These are phyloP conservation scores for Daphoenositta chrysoptera DNA, from an alignment of 2,113 vertebrate species.

Conservation along the genomic window DNA sequence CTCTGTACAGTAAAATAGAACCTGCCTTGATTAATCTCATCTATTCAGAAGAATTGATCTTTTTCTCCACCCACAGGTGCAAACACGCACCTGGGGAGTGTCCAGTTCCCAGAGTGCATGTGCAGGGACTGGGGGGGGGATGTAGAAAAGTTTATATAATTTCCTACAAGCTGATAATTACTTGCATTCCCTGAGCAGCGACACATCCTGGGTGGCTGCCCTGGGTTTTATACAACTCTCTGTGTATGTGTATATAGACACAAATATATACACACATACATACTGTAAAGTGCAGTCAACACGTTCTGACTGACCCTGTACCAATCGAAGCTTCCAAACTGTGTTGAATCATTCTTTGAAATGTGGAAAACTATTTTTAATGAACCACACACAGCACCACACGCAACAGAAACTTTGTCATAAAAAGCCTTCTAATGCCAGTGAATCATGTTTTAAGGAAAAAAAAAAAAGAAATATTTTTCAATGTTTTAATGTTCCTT, in stretches of 20 bases:
- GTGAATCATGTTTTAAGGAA: conserved; percentile 29
- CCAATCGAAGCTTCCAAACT: neutral
- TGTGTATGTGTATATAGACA: neutral
- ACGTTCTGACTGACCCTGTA: neutral
- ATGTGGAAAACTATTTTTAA: conserved; percentile 22
- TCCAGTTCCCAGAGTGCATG: conserved; percentile 20
- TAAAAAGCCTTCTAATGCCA: conserved; percentile 40
- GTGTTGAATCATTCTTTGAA: neutral
- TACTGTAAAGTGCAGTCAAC: neutral
- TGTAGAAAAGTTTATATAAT: neutral
- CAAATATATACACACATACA: neutral
- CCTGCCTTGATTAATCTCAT: neutral
- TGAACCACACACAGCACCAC: neutral
- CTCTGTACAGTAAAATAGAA: neutral
- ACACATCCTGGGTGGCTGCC: neutral
- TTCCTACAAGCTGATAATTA: neutral
- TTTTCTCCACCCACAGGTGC: conserved; percentile 5
- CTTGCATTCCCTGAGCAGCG: neutral
- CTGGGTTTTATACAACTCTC: neutral
- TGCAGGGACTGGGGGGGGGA: neutral
- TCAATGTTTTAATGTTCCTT: conserved; percentile 56
- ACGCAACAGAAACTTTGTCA: neutral
- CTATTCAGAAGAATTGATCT: neutral
- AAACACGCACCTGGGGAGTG: neutral
- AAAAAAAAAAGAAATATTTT: conserved; percentile 42